Conservation (phyloP, 1,140 invertebrate species). For the Drosophila carrolli region DNA sequence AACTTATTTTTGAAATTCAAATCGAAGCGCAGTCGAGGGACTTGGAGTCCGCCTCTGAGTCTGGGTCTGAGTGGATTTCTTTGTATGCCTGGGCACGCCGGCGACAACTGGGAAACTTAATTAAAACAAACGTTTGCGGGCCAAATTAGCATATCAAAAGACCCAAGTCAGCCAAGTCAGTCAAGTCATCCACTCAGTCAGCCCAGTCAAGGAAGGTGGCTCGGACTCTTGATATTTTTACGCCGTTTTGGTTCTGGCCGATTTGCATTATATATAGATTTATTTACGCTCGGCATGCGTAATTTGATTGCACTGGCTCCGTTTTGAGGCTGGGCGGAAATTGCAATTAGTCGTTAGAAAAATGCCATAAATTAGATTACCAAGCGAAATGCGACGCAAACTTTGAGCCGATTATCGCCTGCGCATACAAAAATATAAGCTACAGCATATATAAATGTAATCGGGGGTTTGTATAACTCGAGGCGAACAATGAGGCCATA, state of each 20-base stretch:
- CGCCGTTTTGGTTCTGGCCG: conserved; percentile 43
- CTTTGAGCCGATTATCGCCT: conserved; percentile 65
- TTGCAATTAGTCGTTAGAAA: conserved; percentile 77
- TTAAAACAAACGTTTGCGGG: conserved; percentile 80
- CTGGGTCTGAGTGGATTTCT: conserved; percentile 48
- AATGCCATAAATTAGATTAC: conserved; percentile 80
- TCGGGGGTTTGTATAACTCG: conserved; percentile 43
- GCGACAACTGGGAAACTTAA: conserved; percentile 67
- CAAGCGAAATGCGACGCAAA: conserved; percentile 56
- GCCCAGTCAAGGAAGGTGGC: conserved; percentile 43
- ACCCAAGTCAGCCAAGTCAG: conserved; percentile 48
- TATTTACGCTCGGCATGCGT: conserved; percentile 67
- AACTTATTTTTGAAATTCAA: conserved; percentile 65
- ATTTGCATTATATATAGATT: conserved; percentile 70
- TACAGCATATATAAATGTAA: conserved; percentile 6
- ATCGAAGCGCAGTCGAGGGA: conserved; percentile 51
- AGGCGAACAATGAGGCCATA: conserved; percentile 74
- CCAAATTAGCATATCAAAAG: conserved; percentile 78
- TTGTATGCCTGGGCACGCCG: conserved; percentile 59
- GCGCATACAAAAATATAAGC: conserved; percentile 8
- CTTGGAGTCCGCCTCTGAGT: conserved; percentile 25
- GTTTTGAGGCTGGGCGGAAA: conserved; percentile 49
- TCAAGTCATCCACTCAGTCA: conserved; percentile 55
- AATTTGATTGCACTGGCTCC: conserved; percentile 59
- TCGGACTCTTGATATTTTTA: conserved; percentile 61